Evolutionary conservation across 2,888 invertebrate genomes (phyloP).

Genomic region (Cephonodes hylas): DNA sequence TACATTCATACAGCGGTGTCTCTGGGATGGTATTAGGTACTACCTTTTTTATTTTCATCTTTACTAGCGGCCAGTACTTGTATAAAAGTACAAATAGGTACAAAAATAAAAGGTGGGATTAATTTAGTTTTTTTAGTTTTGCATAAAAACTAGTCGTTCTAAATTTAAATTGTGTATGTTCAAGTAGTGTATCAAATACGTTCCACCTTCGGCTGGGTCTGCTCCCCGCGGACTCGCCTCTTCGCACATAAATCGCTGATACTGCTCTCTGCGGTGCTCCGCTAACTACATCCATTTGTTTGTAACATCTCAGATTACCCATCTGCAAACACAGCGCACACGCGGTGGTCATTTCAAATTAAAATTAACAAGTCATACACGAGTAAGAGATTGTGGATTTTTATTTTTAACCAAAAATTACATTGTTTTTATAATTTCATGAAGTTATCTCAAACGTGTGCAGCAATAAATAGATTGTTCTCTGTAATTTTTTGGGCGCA

Average conservation of each 20-base stretch:
- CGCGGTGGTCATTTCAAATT: not conserved
- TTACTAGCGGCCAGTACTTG: too few relatives aligned
- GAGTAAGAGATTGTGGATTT: not conserved
- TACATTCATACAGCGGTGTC: too few relatives aligned
- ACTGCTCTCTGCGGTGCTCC: conserved; percentile 72
- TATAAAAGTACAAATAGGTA: not conserved
- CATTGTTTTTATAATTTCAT: too few relatives aligned
- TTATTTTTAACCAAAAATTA: not conserved
- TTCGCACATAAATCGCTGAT: conserved; percentile 67
- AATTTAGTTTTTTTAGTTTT: not conserved
- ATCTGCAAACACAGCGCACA: not conserved
- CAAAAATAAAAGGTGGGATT: not conserved
- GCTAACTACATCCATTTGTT: conserved; percentile 76
- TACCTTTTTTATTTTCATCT: too few relatives aligned
- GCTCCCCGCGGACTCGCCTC: conserved; percentile 23
- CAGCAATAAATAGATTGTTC: too few relatives aligned
- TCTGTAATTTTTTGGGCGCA: too few relatives aligned
- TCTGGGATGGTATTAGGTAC: too few relatives aligned
- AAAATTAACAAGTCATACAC: not conserved
- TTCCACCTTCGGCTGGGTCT: conserved; percentile 1
- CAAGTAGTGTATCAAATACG: conserved; percentile 7
- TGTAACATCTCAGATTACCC: conserved; percentile 66
- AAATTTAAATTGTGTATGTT: not conserved
- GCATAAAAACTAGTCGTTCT: too few relatives aligned
- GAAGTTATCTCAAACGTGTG: too few relatives aligned